phyloP scores from a whole-genome alignment of 2,888 invertebrate species.

The Druceiella hillmani region DNA sequence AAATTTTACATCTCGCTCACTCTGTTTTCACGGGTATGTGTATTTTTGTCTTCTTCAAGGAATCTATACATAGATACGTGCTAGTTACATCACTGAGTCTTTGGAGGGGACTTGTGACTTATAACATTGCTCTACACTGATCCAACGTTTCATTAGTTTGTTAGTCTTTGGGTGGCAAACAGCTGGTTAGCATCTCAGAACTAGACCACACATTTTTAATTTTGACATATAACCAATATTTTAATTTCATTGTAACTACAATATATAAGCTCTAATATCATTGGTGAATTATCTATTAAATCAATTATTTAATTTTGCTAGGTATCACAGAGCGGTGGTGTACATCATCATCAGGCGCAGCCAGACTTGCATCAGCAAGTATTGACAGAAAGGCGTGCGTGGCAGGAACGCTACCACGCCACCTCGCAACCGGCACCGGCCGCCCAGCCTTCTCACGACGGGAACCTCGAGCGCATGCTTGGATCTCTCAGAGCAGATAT shows the following conservation, averaged over 20 bases:
- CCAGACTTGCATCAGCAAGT: constrained; percentile 51
- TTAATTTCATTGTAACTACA: too few relatives aligned
- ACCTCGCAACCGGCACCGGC: constrained; percentile 27
- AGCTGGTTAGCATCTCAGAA: neutral
- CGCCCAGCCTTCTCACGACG: constrained; percentile 52
- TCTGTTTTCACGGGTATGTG: constrained; percentile 22
- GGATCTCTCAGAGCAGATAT: constrained; percentile 93
- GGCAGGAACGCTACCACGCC: constrained; percentile 49
- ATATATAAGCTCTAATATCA: too few relatives aligned
- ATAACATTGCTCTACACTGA: constrained; percentile 52
- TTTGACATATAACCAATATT: too few relatives aligned
- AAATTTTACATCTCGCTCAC: constrained; percentile 33
- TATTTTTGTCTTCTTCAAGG: constrained; percentile 3
- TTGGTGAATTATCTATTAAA: too few relatives aligned
- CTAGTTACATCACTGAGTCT: constrained; percentile 51
- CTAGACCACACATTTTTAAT: too few relatives aligned
- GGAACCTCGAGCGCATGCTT: constrained; percentile 75
- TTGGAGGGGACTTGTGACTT: too few relatives aligned
- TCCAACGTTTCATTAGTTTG: constrained; percentile 39
- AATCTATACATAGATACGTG: constrained; percentile 12
- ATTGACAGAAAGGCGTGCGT: constrained; percentile 57
- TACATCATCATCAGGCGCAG: neutral
- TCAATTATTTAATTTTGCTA: neutral
- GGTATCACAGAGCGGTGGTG: constrained; percentile 1
- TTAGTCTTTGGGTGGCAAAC: neutral